These are phyloP conservation scores for Calliphora vomitoria DNA, from an alignment of 2,888 invertebrate genomes.

Conservation along the genomic window DNA sequence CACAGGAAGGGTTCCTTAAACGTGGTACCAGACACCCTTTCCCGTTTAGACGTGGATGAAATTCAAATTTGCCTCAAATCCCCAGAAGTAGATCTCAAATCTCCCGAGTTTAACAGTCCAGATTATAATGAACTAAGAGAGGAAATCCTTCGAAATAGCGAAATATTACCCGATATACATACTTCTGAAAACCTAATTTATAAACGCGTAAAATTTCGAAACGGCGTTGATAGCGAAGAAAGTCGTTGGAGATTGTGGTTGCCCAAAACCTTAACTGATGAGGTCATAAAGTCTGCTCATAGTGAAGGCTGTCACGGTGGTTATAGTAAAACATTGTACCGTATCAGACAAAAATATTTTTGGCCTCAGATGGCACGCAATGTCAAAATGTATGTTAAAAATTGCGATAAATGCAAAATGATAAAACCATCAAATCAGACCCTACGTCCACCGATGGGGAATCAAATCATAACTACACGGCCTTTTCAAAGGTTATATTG, in stretches of 20 bases:
- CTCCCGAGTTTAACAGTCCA: neutral
- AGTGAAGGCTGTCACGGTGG: conserved; percentile 12
- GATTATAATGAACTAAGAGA: neutral
- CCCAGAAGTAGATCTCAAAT: neutral
- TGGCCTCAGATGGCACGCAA: conserved; percentile 9
- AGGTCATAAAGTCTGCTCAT: neutral
- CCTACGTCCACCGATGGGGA: neutral
- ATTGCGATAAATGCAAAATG: neutral
- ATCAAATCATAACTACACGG: neutral
- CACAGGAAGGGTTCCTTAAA: neutral
- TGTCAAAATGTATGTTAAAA: neutral
- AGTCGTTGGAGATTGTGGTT: conserved; percentile 22
- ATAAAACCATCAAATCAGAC: neutral
- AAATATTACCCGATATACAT: neutral
- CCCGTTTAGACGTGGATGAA: neutral
- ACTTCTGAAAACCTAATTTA: neutral
- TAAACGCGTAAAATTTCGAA: neutral
- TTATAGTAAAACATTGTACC: neutral
- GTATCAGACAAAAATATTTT: conserved; percentile 4
- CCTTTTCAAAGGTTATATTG: neutral
- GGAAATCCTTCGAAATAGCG: neutral
- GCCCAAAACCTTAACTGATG: neutral
- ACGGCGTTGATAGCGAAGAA: neutral
- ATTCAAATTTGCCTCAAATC: neutral
- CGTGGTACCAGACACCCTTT: neutral